Percentiles rank a stretch among this genome's conserved stretches.
Evolutionary conservation across 2,888 invertebrate species (phyloP).

Genomic region (Tuta absoluta): DNA sequence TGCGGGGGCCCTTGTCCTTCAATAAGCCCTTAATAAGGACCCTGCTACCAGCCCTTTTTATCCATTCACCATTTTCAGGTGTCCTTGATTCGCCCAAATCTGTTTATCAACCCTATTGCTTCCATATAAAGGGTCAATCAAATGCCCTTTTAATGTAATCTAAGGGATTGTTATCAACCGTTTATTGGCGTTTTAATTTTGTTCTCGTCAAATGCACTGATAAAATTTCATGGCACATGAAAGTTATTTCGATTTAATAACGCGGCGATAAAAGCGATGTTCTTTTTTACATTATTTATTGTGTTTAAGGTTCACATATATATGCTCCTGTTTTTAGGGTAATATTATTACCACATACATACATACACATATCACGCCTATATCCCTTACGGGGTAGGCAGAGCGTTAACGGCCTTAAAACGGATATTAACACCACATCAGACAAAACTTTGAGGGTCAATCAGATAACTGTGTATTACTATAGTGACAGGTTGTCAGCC

Average conservation of each 20-base stretch:
- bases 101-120: conserved; percentile 67
- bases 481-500: too few relatives aligned
- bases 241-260: conserved; percentile 51
- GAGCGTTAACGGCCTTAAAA: too few relatives aligned
- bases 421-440: too few relatives aligned
- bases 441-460: too few relatives aligned
- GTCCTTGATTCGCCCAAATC: conserved; percentile 74
- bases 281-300: background rate
- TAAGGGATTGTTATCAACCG: conserved; percentile 63
- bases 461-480: too few relatives aligned
- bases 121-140: conserved; percentile 57
- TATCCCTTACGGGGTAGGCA: too few relatives aligned
- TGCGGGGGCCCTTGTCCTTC: conserved; percentile 68
- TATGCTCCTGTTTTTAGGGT: too few relatives aligned
- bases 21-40: conserved; percentile 74
- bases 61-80: conserved; percentile 66
- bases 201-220: conserved; percentile 51
- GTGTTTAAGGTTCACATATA: background rate
- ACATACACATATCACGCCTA: too few relatives aligned
- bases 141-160: conserved; percentile 55
- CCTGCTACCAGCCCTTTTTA: conserved; percentile 67
- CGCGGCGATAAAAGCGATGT: background rate
- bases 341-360: too few relatives aligned
- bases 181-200: conserved; percentile 62
- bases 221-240: conserved; percentile 62